phyloP scores from a whole-genome alignment of 2,113 vertebrate species.

The Phoxinus phoxinus region DNA sequence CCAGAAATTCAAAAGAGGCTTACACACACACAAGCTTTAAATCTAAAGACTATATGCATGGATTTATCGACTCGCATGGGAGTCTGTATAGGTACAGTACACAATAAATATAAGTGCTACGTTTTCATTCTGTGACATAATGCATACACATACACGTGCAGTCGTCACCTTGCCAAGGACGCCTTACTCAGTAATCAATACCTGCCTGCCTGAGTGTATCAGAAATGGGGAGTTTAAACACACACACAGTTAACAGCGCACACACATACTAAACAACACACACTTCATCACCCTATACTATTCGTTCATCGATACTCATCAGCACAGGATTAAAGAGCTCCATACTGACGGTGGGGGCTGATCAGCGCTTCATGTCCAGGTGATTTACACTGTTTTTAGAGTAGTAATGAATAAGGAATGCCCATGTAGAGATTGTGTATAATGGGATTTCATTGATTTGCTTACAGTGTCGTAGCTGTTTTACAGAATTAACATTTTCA shows the following conservation, averaged over 20 bases:
- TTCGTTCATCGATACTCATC: conserved; percentile 51
- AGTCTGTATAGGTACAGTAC: background rate
- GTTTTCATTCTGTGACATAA: conserved; percentile 4
- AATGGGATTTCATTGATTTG: background rate
- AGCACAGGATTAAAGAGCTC: conserved; percentile 41
- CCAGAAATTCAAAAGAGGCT: conserved; percentile 1
- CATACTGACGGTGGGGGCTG: background rate
- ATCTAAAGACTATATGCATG: background rate
- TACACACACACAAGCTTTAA: background rate
- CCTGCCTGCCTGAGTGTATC: conserved; percentile 28
- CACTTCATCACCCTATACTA: conserved; percentile 36
- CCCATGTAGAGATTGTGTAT: background rate
- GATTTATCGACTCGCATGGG: background rate
- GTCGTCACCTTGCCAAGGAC: conserved; percentile 33
- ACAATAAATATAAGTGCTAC: background rate
- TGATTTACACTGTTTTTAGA: conserved; percentile 28
- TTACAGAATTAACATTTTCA: background rate
- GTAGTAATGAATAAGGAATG: conserved; percentile 11
- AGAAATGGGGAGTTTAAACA: conserved; percentile 8
- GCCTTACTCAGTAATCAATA: conserved; percentile 23
- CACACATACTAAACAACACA: conserved; percentile 2
- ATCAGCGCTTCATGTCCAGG: conserved; percentile 32
- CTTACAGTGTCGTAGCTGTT: background rate
- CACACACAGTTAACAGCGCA: conserved; percentile 24
- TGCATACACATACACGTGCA: background rate